Conservation (phyloP, 2,888 invertebrate genomes). For the Bombylius discolor region DNA sequence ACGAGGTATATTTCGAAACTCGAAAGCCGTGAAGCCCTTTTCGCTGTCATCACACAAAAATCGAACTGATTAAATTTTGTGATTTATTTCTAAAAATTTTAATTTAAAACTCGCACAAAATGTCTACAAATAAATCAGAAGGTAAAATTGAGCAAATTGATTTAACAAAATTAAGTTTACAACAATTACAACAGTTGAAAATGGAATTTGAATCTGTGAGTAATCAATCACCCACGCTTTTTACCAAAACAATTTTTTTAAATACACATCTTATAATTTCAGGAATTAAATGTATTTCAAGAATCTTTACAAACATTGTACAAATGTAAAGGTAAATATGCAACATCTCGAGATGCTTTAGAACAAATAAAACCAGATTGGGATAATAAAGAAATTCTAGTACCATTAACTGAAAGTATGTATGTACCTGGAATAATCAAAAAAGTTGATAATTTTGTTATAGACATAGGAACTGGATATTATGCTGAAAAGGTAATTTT, state of each 20-base stretch:
- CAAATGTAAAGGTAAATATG: constrained; percentile 80
- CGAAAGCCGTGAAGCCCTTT: too few species aligned
- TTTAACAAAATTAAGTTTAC: constrained; percentile 63
- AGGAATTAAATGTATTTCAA: constrained; percentile 80
- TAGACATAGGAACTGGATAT: constrained; percentile 96
- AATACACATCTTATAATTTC: constrained; percentile 20
- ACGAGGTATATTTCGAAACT: too few species aligned
- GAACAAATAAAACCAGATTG: constrained; percentile 64
- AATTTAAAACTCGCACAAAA: constrained; percentile 1
- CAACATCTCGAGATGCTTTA: constrained; percentile 72
- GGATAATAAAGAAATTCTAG: constrained; percentile 73
- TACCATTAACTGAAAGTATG: constrained; percentile 93
- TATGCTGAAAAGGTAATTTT: constrained; percentile 74
- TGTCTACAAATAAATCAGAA: constrained; percentile 39
- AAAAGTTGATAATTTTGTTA: constrained; percentile 74
- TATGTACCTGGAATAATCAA: constrained; percentile 85
- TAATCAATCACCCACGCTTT: not conserved
- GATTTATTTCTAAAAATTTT: too few species aligned
- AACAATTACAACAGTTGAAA: constrained; percentile 70
- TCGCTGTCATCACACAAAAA: too few species aligned
- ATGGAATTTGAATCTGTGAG: constrained; percentile 75
- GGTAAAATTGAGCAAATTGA: constrained; percentile 64
- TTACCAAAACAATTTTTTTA: not conserved
- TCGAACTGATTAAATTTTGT: too few species aligned
- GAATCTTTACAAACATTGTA: constrained; percentile 82